Evolutionary conservation across 2,113 vertebrate species (phyloP).

Genomic region (Antechinus stuartii): DNA sequence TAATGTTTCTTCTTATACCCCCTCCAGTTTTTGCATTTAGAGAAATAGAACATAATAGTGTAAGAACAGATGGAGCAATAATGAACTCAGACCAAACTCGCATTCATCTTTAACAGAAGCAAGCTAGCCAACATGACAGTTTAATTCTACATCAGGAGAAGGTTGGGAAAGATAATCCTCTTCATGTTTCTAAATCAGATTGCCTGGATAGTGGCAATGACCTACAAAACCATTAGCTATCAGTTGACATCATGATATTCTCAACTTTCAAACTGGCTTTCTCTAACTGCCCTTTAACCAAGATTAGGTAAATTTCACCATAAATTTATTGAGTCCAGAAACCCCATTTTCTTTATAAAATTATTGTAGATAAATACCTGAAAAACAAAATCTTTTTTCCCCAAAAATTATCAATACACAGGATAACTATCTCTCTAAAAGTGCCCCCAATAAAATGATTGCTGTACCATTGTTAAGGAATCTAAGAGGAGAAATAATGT

Average conservation of each 20-base stretch:
- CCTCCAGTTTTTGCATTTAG: constrained; percentile 55
- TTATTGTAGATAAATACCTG: constrained; percentile 60
- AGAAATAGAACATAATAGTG: constrained; percentile 59
- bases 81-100: constrained; percentile 71
- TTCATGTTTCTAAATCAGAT: constrained; percentile 80
- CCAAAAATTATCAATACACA: constrained; percentile 49
- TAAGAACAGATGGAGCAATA: constrained; percentile 71
- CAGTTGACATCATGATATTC: constrained; percentile 81
- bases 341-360: constrained; percentile 47
- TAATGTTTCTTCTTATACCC: neutral
- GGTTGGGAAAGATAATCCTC: constrained; percentile 84
- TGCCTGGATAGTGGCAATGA: constrained; percentile 77
- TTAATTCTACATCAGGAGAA: constrained; percentile 84
- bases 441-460: constrained; percentile 17
- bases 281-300: constrained; percentile 73
- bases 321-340: constrained; percentile 59
- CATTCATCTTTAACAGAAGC: constrained; percentile 72
- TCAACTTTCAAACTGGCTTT: constrained; percentile 83
- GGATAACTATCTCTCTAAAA: constrained; percentile 20
- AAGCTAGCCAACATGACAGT: constrained; percentile 80
- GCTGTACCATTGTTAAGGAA: constrained; percentile 1
- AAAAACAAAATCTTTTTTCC: constrained; percentile 52
- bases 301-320: constrained; percentile 67
- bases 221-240: constrained; percentile 84
- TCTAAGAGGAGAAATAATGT: neutral